phyloP scores from a whole-genome alignment of 2,113 vertebrate species.

The Sardina pilchardus region DNA sequence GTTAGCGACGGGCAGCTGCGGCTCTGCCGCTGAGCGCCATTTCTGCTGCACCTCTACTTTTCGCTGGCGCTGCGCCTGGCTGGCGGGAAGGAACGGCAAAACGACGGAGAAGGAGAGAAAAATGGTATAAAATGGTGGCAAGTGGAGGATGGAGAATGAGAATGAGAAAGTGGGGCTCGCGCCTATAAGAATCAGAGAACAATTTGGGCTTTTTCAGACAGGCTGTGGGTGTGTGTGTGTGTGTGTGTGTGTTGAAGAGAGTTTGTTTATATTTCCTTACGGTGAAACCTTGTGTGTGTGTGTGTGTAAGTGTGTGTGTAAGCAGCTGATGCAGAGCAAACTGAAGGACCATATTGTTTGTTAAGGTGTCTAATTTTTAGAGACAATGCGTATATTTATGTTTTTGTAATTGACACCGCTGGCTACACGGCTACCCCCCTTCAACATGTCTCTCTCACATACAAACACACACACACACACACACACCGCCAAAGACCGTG shows the following conservation, averaged over 20 bases:
- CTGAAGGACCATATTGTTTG: constrained; percentile 58
- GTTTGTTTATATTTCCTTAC: too few species aligned
- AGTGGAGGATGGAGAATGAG: constrained; percentile 36
- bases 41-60: background rate
- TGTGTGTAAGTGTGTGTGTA: background rate
- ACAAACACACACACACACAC: background rate
- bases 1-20: constrained; percentile 56
- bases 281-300: too few species aligned
- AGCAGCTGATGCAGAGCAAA: constrained; percentile 52
- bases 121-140: constrained; percentile 37
- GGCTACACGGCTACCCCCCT: background rate
- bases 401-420: background rate
- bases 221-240: background rate
- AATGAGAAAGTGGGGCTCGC: background rate
- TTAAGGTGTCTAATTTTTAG: constrained; percentile 46
- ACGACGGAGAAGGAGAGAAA: constrained; percentile 27
- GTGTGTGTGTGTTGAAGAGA: background rate
- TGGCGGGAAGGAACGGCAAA: background rate
- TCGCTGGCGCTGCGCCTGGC: too few species aligned
- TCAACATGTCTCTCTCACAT: background rate
- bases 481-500: background rate
- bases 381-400: constrained; percentile 28
- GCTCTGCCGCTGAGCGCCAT: background rate
- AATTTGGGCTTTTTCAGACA: background rate
- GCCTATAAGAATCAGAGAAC: background rate